A percentile compares a stretch with the other conserved stretches of the same genome.
These are phyloP conservation scores for Tribolium madens DNA, from an alignment of 1,140 invertebrate species.

Conservation along the genomic window DNA sequence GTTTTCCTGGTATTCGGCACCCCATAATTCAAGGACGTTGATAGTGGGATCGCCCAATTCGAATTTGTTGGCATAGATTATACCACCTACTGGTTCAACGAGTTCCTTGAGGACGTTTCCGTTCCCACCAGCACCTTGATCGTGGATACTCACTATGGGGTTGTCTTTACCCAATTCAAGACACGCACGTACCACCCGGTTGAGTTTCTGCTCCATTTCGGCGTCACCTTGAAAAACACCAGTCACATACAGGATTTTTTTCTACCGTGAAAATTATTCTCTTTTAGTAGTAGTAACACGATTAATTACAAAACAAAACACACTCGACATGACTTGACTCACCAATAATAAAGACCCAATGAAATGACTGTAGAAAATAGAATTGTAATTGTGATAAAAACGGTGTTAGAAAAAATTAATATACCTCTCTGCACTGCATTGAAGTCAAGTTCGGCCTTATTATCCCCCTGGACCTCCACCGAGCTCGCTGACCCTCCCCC, in stretches of 20 bases:
- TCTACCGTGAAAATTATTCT: background rate
- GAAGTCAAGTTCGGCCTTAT: conserved; percentile 90
- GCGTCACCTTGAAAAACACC: conserved; percentile 79
- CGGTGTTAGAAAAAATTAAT: background rate
- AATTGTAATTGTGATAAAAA: too few relatives aligned
- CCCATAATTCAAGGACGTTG: conserved; percentile 94
- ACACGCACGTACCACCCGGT: conserved; percentile 92
- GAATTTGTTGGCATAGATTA: conserved; percentile 90
- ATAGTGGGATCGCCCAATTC: conserved; percentile 95
- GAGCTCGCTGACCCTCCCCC: conserved; percentile 97
- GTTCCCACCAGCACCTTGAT: conserved; percentile 97
- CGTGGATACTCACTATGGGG: conserved; percentile 95
- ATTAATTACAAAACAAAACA: background rate
- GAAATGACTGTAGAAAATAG: too few relatives aligned
- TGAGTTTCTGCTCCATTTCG: conserved; percentile 98
- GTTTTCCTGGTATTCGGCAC: conserved; percentile 98
- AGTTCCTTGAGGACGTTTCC: conserved; percentile 98
- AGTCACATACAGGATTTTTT: conserved; percentile 13
- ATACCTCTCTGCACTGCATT: conserved; percentile 90
- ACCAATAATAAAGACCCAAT: too few relatives aligned
- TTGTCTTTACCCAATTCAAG: conserved; percentile 85
- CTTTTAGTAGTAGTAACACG: background rate
- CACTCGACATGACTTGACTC: too few relatives aligned
- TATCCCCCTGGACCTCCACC: conserved; percentile 91
- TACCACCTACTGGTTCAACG: conserved; percentile 92